Evolutionary conservation across 1,140 invertebrate genomes (phyloP), one percentile per base, ranked within the genome.

Genomic region (Formica exsecta): DNA sequence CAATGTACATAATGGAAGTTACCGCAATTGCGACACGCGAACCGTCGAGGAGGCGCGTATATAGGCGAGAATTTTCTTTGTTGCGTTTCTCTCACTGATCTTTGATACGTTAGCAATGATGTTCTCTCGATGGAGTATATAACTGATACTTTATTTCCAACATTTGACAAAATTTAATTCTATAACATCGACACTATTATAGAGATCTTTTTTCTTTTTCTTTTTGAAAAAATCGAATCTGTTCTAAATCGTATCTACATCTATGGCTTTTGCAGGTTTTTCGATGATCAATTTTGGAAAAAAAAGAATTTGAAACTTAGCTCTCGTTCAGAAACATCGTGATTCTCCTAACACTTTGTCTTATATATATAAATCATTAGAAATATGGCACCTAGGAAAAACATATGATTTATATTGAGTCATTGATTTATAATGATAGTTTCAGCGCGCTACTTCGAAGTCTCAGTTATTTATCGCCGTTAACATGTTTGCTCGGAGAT

Each of bases 1-100:
- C 22, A 44, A 44, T 19, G 22, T 76, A 76, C 57, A 62, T 76
- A 77, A 77, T 65, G 38, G 25, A 77, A 29, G 25, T 64, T 22
- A 32, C 38, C 74, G 59, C 59, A 38, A 77, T 77, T 59, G 59
- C 25, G 38, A 25, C 38, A 64, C n/a, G n/a, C 16, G 25, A 64
- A 32, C 13, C 25, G 38, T 16, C n/a, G 38, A 9, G 38, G 6
- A 8, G 3, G 0, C 3, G 38, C n/a, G 36, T 22, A 13, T 11
- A 36, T 0, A 11, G 38, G 16, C 22, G 44, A 13, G 57, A 62
- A 32, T 32, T 29, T 76, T 38, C 38, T 77, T 76, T 16, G 7
- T 7, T 36, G 16, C 22, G 7, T 9, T 29, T 16, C 36, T 8
- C 25, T 32, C 29, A n/a, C 64, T 41, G 74, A 48, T 76, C 16